Conservation (phyloP, 1,140 invertebrate genomes). For the Choristoneura fumiferana region DNA sequence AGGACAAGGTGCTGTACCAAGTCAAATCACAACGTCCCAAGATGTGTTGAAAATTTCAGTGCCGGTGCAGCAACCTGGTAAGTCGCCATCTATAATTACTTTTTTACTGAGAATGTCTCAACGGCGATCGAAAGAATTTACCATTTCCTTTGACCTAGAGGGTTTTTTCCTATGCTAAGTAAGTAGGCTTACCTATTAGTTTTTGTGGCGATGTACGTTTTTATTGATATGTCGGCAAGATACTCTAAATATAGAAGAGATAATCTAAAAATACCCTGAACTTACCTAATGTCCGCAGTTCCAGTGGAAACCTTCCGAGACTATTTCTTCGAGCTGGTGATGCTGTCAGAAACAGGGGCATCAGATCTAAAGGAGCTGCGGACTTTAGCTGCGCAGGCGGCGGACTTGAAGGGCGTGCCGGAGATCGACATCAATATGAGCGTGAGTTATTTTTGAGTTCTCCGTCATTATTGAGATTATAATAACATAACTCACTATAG, state of each 20-base stretch:
- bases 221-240: no score
- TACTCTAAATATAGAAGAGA: no score
- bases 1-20: not conserved
- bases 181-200: no score
- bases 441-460: constrained; percentile 35
- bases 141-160: no score
- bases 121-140: no score
- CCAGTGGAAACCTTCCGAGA: constrained; percentile 49
- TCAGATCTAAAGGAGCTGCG: constrained; percentile 33
- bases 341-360: constrained; percentile 34
- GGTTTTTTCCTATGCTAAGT: no score
- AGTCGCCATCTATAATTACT: no score
- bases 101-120: no score
- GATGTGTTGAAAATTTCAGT: not conserved
- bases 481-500: no score
- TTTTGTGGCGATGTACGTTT: no score
- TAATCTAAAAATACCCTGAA: no score
- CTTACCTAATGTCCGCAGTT: not conserved
- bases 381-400: constrained; percentile 48
- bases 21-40: not conserved
- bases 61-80: not conserved
- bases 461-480: no score
- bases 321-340: constrained; percentile 52
- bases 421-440: constrained; percentile 57
- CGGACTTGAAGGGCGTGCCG: constrained; percentile 49